Evolutionary conservation across 2,797 vertebrate species (phyloP).

Genomic region (Alosa sapidissima): DNA sequence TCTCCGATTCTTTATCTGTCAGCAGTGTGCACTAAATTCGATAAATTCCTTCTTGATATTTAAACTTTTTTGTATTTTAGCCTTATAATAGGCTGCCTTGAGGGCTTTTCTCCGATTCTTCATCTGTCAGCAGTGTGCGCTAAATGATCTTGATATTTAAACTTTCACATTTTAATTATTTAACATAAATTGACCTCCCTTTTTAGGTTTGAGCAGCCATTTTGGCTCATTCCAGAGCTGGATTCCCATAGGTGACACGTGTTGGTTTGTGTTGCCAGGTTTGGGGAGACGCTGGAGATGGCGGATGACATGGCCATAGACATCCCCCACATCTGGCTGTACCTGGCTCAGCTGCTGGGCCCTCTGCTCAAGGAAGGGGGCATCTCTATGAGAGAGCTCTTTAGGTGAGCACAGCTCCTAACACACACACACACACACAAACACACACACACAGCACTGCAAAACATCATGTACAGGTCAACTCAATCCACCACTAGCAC

Average conservation of each 20-base stretch:
- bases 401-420: slow-evolving; percentile 72
- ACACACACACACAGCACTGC: not conserved
- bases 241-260: not conserved
- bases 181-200: too few relatives aligned
- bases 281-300: slow-evolving; percentile 89
- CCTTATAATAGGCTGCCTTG: too few relatives aligned
- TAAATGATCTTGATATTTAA: too few relatives aligned
- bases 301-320: slow-evolving; percentile 98
- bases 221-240: too few relatives aligned
- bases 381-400: slow-evolving; percentile 94
- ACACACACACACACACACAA: not conserved
- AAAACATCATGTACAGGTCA: not conserved
- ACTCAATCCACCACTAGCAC: not conserved
- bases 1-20: too few relatives aligned
- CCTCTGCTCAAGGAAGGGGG: slow-evolving; percentile 91
- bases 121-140: too few relatives aligned
- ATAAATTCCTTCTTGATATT: too few relatives aligned
- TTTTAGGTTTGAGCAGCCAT: too few relatives aligned
- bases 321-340: slow-evolving; percentile 97
- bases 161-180: too few relatives aligned
- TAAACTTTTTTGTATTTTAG: too few relatives aligned
- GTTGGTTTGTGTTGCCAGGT: slow-evolving; percentile 66
- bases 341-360: slow-evolving; percentile 91
- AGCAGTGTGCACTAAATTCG: too few relatives aligned
- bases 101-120: too few relatives aligned